Base-by-base conservation (phyloP, 2,797 vertebrate species). In the Tympanoctomys barrerae region DNA sequence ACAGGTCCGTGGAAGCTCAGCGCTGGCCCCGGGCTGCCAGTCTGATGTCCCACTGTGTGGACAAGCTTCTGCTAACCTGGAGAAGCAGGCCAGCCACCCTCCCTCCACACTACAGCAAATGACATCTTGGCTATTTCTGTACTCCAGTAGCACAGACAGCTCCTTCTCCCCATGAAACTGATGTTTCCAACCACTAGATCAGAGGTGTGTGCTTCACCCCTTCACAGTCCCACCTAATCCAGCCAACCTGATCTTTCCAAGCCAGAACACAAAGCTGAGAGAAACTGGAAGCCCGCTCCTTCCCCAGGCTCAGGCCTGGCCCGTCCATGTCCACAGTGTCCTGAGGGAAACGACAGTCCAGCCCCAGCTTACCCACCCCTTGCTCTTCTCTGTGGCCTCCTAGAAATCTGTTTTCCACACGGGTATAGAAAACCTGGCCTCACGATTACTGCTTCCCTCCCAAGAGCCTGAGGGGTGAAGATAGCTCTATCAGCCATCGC, bases 361-460 rank as follows among this genome's bases (percentile, higher is more conserved):
- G 33, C 14, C 14, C 0, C 22, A 19, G 19, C 5, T 86, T 28
- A 71, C 1, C 28, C 5, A 18, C 14, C 14, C 52, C 71, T 78
- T 62, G 70, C 26, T 13, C 46, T 52, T 78, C 49, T 33, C 59
- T 54, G 24, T 14, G 4, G 49, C 16, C n/a, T 91, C 49, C 68
- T 54, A 92, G 91, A 92, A 93, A 28, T 61, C n/a, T 95, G 46
- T 91, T 95, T 96, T 93, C 78, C 33, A 92, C 88, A 77, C 64
- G 62, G 26, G 31, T 52, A 39, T 52, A 77, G 36, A 83, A 95
- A 52, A 82, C 39, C 16, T 42, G 78, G 39, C 0, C 8, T 89
- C 28, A 12, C 83, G 24, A 19, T 90, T 73, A 0, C 0, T 75
- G 24, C 22, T n/a, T 95, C 5, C 28, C 93, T 54, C 42, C 28